phyloP scores from a whole-genome alignment of 2,888 invertebrate genomes.

The Lepidonotus clava region DNA sequence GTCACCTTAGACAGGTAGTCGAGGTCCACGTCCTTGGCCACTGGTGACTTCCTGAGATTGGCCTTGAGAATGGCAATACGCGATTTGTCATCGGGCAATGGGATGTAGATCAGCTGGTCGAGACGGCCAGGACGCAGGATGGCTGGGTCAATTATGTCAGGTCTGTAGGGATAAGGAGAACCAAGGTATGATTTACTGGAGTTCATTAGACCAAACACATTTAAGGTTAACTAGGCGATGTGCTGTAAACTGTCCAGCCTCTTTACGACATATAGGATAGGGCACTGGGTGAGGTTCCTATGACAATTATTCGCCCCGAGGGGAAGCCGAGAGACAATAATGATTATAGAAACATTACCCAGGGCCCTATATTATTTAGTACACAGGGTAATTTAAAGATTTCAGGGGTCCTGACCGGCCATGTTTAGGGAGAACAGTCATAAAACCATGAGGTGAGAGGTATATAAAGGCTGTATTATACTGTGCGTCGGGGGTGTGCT shows the following conservation, averaged over 20 bases:
- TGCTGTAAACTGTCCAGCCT: neutral
- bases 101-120: constrained; percentile 99
- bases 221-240: neutral
- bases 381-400: too few relatives aligned
- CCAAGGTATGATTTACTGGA: neutral
- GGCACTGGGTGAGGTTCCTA: too few relatives aligned
- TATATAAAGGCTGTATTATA: too few relatives aligned
- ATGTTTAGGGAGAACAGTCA: too few relatives aligned
- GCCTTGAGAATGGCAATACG: constrained; percentile 97
- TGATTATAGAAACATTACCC: too few relatives aligned
- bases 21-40: constrained; percentile 96
- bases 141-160: constrained; percentile 99
- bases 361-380: too few relatives aligned
- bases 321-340: too few relatives aligned
- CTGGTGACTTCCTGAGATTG: constrained; percentile 96
- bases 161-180: constrained; percentile 76
- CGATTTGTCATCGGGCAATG: constrained; percentile 98
- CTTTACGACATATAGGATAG: too few relatives aligned
- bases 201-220: neutral
- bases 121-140: constrained; percentile 98
- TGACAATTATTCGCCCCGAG: too few relatives aligned
- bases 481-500: too few relatives aligned
- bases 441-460: too few relatives aligned
- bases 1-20: constrained; percentile 85
- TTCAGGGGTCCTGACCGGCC: too few relatives aligned